Evolutionary conservation across 2,888 invertebrate genomes (phyloP).

Genomic region (Hypercompe scribonia): DNA sequence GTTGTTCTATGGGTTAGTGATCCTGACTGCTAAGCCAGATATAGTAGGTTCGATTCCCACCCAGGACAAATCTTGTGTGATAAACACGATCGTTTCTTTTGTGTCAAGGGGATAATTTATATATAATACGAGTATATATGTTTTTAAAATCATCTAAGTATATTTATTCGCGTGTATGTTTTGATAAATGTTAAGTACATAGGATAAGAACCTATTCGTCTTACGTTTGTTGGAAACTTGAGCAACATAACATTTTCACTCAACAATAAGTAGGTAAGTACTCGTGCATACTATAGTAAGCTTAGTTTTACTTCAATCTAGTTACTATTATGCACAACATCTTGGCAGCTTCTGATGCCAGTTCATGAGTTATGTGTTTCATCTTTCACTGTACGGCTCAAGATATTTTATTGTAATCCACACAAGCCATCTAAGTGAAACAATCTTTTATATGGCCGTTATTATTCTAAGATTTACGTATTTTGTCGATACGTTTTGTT

Average conservation of each 20-base stretch:
- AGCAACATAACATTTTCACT: neutral
- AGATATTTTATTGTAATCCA: constrained; percentile 14
- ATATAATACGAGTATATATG: no score
- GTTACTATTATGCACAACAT: neutral
- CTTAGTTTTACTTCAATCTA: neutral
- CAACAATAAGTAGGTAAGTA: neutral
- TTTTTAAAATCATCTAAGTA: no score
- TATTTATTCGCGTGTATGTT: no score
- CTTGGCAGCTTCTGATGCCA: constrained; percentile 17
- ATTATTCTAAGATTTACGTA: neutral
- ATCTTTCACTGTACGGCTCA: constrained; percentile 5
- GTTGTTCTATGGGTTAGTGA: no score
- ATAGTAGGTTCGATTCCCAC: no score
- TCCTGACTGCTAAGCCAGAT: no score
- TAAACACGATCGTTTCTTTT: no score
- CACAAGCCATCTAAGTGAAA: neutral
- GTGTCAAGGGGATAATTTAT: no score
- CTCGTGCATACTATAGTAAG: neutral
- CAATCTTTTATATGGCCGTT: constrained; percentile 5
- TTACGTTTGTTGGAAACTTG: neutral
- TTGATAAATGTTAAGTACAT: no score
- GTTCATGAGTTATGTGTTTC: neutral
- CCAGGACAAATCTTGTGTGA: no score
- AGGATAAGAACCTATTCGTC: neutral
- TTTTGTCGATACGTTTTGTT: neutral